phyloP scores from a whole-genome alignment of 1,140 invertebrate genomes.

The Antheraea pernyi region DNA sequence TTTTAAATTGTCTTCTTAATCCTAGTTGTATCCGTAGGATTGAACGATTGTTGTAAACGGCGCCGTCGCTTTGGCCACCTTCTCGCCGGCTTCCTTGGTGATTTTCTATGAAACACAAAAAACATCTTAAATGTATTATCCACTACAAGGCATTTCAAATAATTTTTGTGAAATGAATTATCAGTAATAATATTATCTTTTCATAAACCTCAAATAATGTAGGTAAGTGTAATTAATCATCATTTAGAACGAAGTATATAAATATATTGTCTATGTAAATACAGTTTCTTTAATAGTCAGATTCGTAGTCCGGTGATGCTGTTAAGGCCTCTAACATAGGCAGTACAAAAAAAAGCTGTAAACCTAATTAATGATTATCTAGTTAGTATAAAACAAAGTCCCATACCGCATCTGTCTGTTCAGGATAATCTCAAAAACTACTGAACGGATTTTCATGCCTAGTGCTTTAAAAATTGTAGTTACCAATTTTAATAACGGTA shows the following conservation, averaged over 20 bases:
- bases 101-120: constrained; percentile 83
- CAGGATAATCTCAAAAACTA: too few relatives aligned
- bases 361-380: too few relatives aligned
- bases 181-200: constrained; percentile 51
- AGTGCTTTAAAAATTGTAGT: too few relatives aligned
- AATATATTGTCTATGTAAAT: too few relatives aligned
- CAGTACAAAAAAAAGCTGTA: too few relatives aligned
- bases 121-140: constrained; percentile 17
- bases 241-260: constrained; percentile 19
- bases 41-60: constrained; percentile 92
- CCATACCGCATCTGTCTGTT: too few relatives aligned
- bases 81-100: constrained; percentile 88
- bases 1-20: constrained; percentile 66
- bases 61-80: constrained; percentile 87
- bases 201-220: constrained; percentile 80
- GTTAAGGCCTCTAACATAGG: too few relatives aligned
- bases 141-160: constrained; percentile 2
- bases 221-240: constrained; percentile 77
- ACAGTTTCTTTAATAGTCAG: too few relatives aligned
- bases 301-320: too few relatives aligned
- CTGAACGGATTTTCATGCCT: too few relatives aligned
- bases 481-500: too few relatives aligned
- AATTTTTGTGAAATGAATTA: constrained; percentile 6
- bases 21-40: constrained; percentile 92
- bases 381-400: too few relatives aligned